phyloP scores from a whole-genome alignment of 92 coral and sea anemone genomes.

The Heteractis magnifica region DNA sequence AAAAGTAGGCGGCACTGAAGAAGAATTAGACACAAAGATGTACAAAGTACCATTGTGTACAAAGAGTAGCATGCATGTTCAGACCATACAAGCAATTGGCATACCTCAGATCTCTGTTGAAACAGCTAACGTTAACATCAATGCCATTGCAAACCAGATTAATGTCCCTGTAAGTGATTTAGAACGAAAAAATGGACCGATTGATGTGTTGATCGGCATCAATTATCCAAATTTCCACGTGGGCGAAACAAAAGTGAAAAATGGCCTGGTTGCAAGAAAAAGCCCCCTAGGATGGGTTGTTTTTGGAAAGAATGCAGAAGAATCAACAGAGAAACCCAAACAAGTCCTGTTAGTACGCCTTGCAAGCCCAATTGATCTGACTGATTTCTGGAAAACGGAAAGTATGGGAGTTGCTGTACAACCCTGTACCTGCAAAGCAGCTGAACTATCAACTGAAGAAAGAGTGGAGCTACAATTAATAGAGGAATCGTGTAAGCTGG shows the following conservation, averaged over 20 bases:
- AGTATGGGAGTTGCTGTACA: constrained; percentile 51
- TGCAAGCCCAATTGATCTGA: constrained; percentile 45
- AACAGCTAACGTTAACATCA: constrained; percentile 6
- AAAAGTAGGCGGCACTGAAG: constrained; percentile 50
- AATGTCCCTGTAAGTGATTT: constrained; percentile 15
- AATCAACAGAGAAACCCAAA: not conserved
- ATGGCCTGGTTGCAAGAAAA: constrained; percentile 37
- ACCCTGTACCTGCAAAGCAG: constrained; percentile 44
- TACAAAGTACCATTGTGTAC: constrained; percentile 38
- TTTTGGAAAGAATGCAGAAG: constrained; percentile 39
- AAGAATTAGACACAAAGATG: constrained; percentile 48
- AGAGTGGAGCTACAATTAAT: constrained; percentile 26
- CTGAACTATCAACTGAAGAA: constrained; percentile 37
- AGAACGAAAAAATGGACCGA: constrained; percentile 41
- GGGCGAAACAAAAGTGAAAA: constrained; percentile 46
- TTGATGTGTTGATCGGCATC: constrained; percentile 49
- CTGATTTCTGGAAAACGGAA: constrained; percentile 43
- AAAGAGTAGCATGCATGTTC: constrained; percentile 29
- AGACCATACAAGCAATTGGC: constrained; percentile 45
- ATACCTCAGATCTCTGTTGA: constrained; percentile 47
- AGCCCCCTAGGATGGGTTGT: constrained; percentile 64
- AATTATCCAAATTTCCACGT: constrained; percentile 50
- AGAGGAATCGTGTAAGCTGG: constrained; percentile 49
- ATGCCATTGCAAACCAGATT: constrained; percentile 18
- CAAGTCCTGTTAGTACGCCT: not conserved